These are phyloP conservation scores for Prionchulus punctatus DNA, from an alignment of 2,888 invertebrate genomes.

Conservation along the genomic window DNA sequence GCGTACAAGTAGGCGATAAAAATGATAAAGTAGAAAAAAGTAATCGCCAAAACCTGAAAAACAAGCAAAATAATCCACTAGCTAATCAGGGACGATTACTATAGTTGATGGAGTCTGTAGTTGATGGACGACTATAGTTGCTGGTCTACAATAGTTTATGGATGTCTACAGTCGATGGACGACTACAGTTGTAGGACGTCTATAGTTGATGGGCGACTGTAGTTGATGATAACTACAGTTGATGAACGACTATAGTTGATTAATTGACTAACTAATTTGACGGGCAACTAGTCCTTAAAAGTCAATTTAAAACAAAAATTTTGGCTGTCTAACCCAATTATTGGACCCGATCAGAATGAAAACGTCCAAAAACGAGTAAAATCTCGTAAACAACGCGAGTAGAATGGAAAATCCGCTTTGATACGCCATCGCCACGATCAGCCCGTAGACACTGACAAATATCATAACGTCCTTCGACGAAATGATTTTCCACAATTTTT, in stretches of 20 bases:
- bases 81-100: too few species aligned
- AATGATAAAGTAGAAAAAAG: constrained; percentile 19
- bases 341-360: constrained; percentile 21
- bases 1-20: constrained; percentile 27
- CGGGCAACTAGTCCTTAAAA: too few species aligned
- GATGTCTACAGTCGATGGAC: too few species aligned
- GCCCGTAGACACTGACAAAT: constrained; percentile 19
- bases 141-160: too few species aligned
- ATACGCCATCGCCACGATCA: constrained; percentile 24
- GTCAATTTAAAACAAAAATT: too few species aligned
- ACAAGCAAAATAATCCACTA: not conserved
- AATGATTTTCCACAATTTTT: not conserved
- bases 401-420: constrained; percentile 23
- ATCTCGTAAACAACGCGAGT: constrained; percentile 20
- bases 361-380: constrained; percentile 19
- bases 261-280: too few species aligned
- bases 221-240: too few species aligned
- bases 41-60: constrained; percentile 20
- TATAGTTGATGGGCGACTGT: too few species aligned
- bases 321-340: constrained; percentile 18
- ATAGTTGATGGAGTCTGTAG: too few species aligned
- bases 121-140: too few species aligned
- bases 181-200: too few species aligned
- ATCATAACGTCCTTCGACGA: constrained; percentile 17
- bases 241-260: too few species aligned